A percentile compares a stretch with the other conserved stretches of the same genome.
These are phyloP conservation scores for Petromus typicus DNA, from an alignment of 2,113 vertebrate genomes.

Conservation along the genomic window DNA sequence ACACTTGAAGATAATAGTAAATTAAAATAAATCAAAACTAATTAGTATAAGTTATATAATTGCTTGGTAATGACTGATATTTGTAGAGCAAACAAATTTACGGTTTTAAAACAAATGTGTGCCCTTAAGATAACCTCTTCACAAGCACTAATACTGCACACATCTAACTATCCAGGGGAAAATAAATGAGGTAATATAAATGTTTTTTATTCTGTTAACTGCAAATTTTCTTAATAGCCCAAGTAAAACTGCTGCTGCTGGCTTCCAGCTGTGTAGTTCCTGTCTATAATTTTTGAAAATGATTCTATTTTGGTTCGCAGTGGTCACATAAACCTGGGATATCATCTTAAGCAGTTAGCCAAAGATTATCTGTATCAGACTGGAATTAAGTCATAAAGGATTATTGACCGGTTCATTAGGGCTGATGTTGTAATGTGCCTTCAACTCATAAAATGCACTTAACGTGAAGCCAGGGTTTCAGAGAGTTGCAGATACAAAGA, in stretches of 20 bases:
- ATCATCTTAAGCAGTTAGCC: constrained; percentile 46
- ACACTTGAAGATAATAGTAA: not conserved
- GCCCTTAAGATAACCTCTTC: constrained; percentile 48
- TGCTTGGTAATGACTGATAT: constrained; percentile 46
- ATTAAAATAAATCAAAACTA: constrained; percentile 20
- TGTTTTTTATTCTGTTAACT: constrained; percentile 75
- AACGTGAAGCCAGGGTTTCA: constrained; percentile 45
- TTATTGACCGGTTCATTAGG: constrained; percentile 49
- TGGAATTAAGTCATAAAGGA: constrained; percentile 65
- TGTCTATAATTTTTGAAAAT: constrained; percentile 26
- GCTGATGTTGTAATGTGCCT: constrained; percentile 44
- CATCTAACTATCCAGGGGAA: constrained; percentile 54
- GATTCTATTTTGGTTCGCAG: constrained; percentile 49
- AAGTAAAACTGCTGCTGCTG: constrained; percentile 61
- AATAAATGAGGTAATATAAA: constrained; percentile 72
- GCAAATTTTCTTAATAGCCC: constrained; percentile 68
- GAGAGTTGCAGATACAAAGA: constrained; percentile 41
- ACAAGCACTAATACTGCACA: not conserved
- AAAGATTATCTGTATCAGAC: constrained; percentile 54
- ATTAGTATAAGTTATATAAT: constrained; percentile 51
- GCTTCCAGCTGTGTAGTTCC: constrained; percentile 61
- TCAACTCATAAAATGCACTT: constrained; percentile 61
- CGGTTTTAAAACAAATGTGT: constrained; percentile 54
- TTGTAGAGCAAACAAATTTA: constrained; percentile 51
- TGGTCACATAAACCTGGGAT: constrained; percentile 38